phyloP scores from a whole-genome alignment of 2,888 invertebrate species.

The Xanthia togata region DNA sequence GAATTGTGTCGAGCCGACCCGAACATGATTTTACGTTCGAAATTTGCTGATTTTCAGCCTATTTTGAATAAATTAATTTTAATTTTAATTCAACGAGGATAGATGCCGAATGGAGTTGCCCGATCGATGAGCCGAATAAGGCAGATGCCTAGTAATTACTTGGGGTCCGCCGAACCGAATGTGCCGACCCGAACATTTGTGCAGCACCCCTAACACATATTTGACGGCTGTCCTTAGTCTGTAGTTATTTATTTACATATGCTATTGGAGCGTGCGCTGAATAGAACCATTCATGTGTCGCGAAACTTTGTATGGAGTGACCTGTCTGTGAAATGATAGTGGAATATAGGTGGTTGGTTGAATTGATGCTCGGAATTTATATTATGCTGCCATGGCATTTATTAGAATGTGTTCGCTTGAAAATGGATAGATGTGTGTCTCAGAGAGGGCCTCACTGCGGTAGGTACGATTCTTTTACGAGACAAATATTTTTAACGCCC shows the following conservation, averaged over 20 bases:
- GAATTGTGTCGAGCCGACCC: too few relatives aligned
- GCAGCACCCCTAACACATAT: background rate
- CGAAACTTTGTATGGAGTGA: constrained; percentile 27
- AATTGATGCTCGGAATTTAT: constrained; percentile 15
- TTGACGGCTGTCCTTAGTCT: background rate
- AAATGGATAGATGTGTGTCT: background rate
- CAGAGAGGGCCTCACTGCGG: background rate
- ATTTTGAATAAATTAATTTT: too few relatives aligned
- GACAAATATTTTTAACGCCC: background rate
- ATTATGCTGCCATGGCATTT: constrained; percentile 1
- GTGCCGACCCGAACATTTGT: background rate
- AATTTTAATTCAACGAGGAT: background rate
- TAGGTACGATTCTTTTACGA: background rate
- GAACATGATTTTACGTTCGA: background rate
- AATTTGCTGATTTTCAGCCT: too few relatives aligned
- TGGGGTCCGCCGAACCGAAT: background rate
- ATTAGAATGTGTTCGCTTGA: background rate
- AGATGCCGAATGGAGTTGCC: too few relatives aligned
- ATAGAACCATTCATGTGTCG: constrained; percentile 45
- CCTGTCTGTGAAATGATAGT: constrained; percentile 15
- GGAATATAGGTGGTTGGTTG: background rate
- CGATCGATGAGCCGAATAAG: background rate
- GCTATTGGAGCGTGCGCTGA: constrained; percentile 51
- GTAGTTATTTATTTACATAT: constrained; percentile 59
- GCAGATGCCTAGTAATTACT: background rate